Base-by-base conservation (phyloP, 2,113 vertebrate genomes). In the Lepidothrix coronata region DNA sequence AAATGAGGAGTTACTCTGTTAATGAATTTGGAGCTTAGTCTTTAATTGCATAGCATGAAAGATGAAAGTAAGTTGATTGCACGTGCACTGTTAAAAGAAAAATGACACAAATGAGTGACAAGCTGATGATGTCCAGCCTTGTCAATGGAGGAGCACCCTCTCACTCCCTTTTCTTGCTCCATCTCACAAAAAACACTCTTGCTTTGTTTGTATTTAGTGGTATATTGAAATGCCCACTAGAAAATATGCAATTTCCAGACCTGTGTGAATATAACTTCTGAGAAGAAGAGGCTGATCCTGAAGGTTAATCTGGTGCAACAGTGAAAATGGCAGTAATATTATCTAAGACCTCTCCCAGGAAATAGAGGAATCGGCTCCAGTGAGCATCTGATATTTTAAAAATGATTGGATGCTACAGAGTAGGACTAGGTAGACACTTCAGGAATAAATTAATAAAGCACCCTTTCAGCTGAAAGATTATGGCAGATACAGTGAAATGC, bases 241-340 rank as follows among this genome's bases (percentile, higher is more conserved):
- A 62, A 81, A 39, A 23, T 3, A 27, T 0, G 1, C 9, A 16
- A 0, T 54, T 81, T 31, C 18, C 23, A 78, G 52, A 44, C 35
- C 18, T 68, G 16, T 48, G 25, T 71, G 31, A 76, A 12, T 35
- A 9, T 10, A 35, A 18, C 19, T 31, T 71, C 43, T 75, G 48
- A 91, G 76, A 51, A 91, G 76, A 51, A 31, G 59, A 88, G 49
- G n/a, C 30, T 51, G 27, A 78, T 68, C 52, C 57, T 52, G 43
- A 65, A 68, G n/a, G 44, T 75, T 31, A 59, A 37, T 72, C n/a
- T 82, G 44, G 58, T 65, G 19, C 49, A 68, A 5, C 27, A 41
- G 16, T 82, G n/a, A 55, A 79, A 71, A 85, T 57, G 21, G 39
- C 61, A 78, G 37, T 75, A 88, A 19, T 61, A 6, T 14, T 46